Percentiles rank a stretch among this genome's conserved stretches.
phyloP scores from a whole-genome alignment of 1,140 invertebrate species.

The Portunus trituberculatus region DNA sequence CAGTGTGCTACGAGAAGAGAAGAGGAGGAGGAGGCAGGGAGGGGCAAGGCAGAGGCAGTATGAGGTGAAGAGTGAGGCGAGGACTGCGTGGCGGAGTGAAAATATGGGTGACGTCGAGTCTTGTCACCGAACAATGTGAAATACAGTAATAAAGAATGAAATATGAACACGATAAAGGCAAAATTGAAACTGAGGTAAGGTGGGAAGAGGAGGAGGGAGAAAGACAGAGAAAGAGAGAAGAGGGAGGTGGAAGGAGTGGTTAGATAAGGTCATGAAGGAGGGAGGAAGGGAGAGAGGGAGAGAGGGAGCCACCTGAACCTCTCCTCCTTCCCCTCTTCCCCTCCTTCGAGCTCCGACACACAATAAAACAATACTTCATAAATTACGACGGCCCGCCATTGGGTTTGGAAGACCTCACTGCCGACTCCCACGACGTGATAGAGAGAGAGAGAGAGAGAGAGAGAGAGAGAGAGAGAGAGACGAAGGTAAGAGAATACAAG shows the following conservation, averaged over 20 bases:
- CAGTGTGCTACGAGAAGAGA: too few species aligned
- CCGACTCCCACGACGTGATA: not conserved
- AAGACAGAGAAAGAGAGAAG: not conserved
- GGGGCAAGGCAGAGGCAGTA: not conserved
- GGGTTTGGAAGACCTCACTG: not conserved
- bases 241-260: not conserved
- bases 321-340: not conserved
- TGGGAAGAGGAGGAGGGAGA: not conserved
- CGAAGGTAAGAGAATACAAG: too few species aligned
- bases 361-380: slow-evolving; percentile 64
- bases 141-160: not conserved
- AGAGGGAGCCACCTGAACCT: not conserved
- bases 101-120: not conserved
- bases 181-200: not conserved
- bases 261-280: not conserved
- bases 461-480: too few species aligned
- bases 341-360: slow-evolving; percentile 15
- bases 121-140: slow-evolving; percentile 22
- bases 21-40: too few species aligned
- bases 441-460: not conserved
- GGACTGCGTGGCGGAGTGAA: not conserved
- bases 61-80: not conserved
- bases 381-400: slow-evolving; percentile 42
- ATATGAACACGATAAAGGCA: not conserved
- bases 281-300: not conserved